Conservation (phyloP, 2,888 invertebrate genomes). For the Tetanocera ferruginea region DNA sequence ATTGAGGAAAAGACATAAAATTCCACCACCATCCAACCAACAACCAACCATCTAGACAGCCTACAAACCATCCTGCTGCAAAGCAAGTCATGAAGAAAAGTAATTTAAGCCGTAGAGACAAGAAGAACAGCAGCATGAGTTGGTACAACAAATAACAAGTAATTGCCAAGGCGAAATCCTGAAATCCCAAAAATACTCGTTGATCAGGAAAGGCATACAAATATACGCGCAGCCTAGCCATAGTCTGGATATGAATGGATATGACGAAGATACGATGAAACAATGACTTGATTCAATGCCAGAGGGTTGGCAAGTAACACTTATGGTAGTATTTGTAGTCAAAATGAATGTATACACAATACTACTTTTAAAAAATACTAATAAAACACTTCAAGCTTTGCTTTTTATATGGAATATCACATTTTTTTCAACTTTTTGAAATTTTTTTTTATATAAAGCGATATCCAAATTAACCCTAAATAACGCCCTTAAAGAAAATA, state of each 20-base stretch:
- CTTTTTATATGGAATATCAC: too few relatives aligned
- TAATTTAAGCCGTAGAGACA: conserved; percentile 10
- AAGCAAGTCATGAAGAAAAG: neutral
- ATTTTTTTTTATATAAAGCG: too few relatives aligned
- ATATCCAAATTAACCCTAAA: too few relatives aligned
- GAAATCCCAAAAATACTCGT: conserved; percentile 52
- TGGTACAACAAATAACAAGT: conserved; percentile 56
- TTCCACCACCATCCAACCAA: conserved; percentile 45
- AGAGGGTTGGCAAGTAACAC: too few relatives aligned
- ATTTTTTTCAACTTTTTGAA: too few relatives aligned
- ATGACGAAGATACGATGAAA: conserved; percentile 21
- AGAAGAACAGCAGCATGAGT: conserved; percentile 19
- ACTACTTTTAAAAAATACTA: too few relatives aligned
- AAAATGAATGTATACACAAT: too few relatives aligned
- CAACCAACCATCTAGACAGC: conserved; percentile 57
- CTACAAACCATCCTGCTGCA: conserved; percentile 39
- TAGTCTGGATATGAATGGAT: conserved; percentile 32
- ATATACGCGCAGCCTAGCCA: too few relatives aligned
- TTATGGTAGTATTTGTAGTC: too few relatives aligned
- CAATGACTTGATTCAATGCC: conserved; percentile 9
- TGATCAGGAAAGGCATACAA: conserved; percentile 29
- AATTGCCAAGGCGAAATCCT: conserved; percentile 23
- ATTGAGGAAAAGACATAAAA: conserved; percentile 38
- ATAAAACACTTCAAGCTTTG: too few relatives aligned
- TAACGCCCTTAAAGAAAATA: too few relatives aligned